Evolutionary conservation across 2,888 invertebrate genomes (phyloP), one percentile per base, ranked within the genome.

Genomic region (Schizaphis graminum): DNA sequence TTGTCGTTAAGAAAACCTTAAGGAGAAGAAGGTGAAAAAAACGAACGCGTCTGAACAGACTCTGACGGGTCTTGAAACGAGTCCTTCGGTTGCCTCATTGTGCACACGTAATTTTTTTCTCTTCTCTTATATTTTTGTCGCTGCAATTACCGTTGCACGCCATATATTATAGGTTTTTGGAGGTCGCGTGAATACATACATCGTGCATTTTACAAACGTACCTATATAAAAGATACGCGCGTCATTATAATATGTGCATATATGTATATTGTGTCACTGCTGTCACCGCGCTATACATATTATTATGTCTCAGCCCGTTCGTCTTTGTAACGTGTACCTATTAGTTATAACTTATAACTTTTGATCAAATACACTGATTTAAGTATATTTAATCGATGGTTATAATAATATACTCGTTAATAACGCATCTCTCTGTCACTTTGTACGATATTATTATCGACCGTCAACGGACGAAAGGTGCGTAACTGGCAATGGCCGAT

Each of bases 1-100:
- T 61, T 67, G 28, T n/a, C 47, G 61, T 57, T n/a, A n/a, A 61
- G 61, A 35, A 47, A 21, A 67, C 3, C 77, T 35, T 24, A 77
- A 35, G 35, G n/a, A 67, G 16, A 67, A n/a, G 61, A 77, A 21
- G 35, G 35, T 35, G 77, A 91, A 89, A 61, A 49, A 47, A 67
- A 91, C 28, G 28, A 85, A 47, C 7, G 49, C 35, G 77, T 91
- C 47, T 77, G 49, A 77, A 77, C 41, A 61, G 26, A 49, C 77
- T n/a, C 1, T 49, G 35, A 41, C 41, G 91, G 53, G 91, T 91
- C 77, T 67, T 7, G 53, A 77, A 91, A 91, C 91, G 77, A 91
- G 84, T 91, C 35, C 41, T 84, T 41, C 61, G 35, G n/a, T 91
- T 53, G 35, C 4, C 53, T 53, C 91, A 53, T 91, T 53, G 77